These are phyloP conservation scores for Lithophane leautieri DNA, from an alignment of 2,888 invertebrate genomes.

Conservation along the genomic window DNA sequence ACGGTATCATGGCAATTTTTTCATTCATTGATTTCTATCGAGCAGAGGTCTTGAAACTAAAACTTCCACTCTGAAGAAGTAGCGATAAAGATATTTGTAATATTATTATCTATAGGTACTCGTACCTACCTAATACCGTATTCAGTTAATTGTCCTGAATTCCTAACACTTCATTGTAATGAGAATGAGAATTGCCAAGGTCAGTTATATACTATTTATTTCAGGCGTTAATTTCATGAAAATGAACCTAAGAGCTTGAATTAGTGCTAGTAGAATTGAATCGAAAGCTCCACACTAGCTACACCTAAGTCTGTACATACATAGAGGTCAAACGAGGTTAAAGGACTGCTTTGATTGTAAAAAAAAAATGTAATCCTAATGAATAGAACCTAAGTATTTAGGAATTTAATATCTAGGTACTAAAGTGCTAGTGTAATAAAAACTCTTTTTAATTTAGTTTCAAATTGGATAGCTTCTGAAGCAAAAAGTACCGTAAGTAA, in stretches of 20 bases:
- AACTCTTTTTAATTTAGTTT: conserved; percentile 27
- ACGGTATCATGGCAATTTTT: neutral
- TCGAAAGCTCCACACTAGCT: conserved; percentile 15
- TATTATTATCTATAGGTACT: neutral
- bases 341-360: conserved; percentile 18
- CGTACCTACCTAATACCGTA: neutral
- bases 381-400: neutral
- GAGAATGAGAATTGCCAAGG: neutral
- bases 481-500: conserved; percentile 9
- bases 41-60: neutral
- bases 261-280: conserved; percentile 3
- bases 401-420: neutral
- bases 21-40: neutral
- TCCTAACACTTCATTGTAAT: neutral
- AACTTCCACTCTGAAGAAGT: neutral
- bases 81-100: neutral
- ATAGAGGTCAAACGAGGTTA: conserved; percentile 36
- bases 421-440: neutral
- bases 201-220: neutral
- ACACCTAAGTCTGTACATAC: neutral
- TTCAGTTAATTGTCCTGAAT: neutral
- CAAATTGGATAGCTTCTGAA: neutral
- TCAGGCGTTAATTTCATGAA: neutral
- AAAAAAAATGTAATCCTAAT: conserved; percentile 27
- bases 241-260: neutral